phyloP scores from a whole-genome alignment of 2,888 invertebrate genomes.

The Drosophila gaucha region DNA sequence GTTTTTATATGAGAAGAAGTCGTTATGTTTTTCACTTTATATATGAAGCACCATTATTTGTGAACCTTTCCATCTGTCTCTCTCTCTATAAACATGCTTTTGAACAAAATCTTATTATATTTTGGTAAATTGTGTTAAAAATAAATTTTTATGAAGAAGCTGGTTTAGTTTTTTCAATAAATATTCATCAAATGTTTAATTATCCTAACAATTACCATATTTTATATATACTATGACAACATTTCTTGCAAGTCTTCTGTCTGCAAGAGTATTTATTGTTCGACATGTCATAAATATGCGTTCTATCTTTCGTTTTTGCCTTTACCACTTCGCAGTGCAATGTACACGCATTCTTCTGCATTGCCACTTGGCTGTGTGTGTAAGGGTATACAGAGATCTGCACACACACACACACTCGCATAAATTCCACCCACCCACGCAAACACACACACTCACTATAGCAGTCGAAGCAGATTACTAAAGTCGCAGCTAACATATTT shows the following conservation, averaged over 20 bases:
- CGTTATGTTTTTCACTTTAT: too few relatives aligned
- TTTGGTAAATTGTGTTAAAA: too few relatives aligned
- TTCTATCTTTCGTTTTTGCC: constrained; percentile 7
- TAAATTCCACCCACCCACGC: background rate
- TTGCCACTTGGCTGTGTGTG: constrained; percentile 38
- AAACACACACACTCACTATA: constrained; percentile 13
- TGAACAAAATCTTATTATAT: too few relatives aligned
- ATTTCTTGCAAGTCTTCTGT: background rate
- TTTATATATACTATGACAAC: background rate
- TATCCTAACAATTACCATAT: too few relatives aligned
- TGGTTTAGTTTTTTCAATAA: too few relatives aligned
- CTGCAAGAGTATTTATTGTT: background rate
- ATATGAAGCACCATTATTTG: too few relatives aligned
- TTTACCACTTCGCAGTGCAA: constrained; percentile 42
- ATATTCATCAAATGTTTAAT: background rate
- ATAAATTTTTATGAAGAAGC: too few relatives aligned
- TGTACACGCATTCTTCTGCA: constrained; percentile 59
- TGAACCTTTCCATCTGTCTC: too few relatives aligned
- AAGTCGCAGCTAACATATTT: constrained; percentile 76
- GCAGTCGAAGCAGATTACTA: constrained; percentile 65
- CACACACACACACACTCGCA: constrained; percentile 9
- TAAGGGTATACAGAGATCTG: constrained; percentile 13
- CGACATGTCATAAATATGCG: background rate
- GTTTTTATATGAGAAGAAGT: too few relatives aligned
- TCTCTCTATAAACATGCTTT: too few relatives aligned